A percentile compares a stretch with the other conserved stretches of the same genome.
Evolutionary conservation across 64 coral and sea anemone genomes (phyloP).

Genomic region (Trachythela sp.): DNA sequence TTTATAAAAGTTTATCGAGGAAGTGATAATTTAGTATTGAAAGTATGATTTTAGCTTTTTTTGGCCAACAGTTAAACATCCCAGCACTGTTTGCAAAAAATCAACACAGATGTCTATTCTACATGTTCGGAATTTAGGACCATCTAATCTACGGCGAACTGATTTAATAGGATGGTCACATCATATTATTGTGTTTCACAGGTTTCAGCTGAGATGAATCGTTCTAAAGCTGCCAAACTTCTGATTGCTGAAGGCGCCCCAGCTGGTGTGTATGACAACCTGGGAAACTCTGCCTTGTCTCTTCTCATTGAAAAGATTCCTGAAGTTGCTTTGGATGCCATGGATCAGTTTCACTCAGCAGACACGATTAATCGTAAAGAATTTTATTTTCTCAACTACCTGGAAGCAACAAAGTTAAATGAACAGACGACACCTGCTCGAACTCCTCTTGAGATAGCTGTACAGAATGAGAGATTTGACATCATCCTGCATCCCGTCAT

Average conservation of each 20-base stretch:
- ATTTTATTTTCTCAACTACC: conserved; percentile 15
- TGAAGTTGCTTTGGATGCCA: not conserved
- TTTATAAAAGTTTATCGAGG: no score
- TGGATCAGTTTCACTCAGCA: conserved; percentile 8
- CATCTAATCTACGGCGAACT: no score
- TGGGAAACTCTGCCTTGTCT: conserved; percentile 18
- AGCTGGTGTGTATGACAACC: not conserved
- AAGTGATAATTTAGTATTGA: no score
- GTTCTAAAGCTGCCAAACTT: conserved; percentile 14
- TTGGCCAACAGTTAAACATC: no score
- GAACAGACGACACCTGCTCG: not conserved
- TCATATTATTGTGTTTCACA: not conserved
- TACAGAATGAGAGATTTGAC: conserved; percentile 14
- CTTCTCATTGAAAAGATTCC: conserved; percentile 22
- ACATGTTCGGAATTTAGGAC: no score
- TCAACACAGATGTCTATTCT: no score
- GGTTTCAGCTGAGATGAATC: conserved; percentile 17
- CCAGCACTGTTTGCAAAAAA: no score
- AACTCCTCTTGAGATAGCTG: conserved; percentile 1
- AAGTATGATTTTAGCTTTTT: no score
- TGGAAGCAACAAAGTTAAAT: not conserved
- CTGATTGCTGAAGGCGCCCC: conserved; percentile 6
- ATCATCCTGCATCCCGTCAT: conserved; percentile 13
- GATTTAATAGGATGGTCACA: not conserved
- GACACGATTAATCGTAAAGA: conserved; percentile 26